Percentiles rank a stretch among this genome's conserved stretches.
Conservation (phyloP, 2,113 vertebrate species). For the Laterallus jamaicensis region DNA sequence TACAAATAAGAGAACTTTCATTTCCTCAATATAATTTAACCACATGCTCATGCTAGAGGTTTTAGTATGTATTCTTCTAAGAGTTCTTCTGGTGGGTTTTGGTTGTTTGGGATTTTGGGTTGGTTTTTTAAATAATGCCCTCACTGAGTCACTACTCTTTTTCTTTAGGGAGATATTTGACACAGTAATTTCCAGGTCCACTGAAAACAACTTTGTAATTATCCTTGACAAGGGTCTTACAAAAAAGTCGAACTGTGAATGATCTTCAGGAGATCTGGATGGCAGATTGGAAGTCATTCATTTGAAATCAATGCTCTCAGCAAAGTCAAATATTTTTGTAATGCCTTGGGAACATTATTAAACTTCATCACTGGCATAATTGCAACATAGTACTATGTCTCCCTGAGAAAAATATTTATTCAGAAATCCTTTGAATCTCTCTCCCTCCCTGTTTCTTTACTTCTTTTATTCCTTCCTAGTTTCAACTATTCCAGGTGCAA, state of each 20-base stretch:
- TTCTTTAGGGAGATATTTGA: neutral
- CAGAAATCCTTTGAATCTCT: neutral
- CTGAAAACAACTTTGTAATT: neutral
- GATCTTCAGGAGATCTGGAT: neutral
- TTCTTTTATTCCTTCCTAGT: neutral
- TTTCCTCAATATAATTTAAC: neutral
- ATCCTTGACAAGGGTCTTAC: neutral
- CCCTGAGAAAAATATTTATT: neutral
- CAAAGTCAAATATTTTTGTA: neutral
- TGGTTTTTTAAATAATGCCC: neutral
- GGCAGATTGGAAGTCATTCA: neutral
- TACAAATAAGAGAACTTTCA: neutral
- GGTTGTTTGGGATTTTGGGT: too few relatives aligned
- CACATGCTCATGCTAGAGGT: neutral
- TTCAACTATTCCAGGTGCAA: neutral
- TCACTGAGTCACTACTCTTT: neutral
- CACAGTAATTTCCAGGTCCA: neutral
- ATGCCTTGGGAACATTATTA: neutral
- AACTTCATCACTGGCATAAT: neutral
- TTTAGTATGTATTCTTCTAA: neutral
- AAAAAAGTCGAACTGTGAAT: neutral
- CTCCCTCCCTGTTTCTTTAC: neutral
- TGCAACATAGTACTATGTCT: neutral
- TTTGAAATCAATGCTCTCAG: neutral
- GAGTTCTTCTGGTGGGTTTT: neutral